These are phyloP conservation scores for Eupeodes luniger DNA, from an alignment of 2,888 invertebrate species.

Conservation along the genomic window DNA sequence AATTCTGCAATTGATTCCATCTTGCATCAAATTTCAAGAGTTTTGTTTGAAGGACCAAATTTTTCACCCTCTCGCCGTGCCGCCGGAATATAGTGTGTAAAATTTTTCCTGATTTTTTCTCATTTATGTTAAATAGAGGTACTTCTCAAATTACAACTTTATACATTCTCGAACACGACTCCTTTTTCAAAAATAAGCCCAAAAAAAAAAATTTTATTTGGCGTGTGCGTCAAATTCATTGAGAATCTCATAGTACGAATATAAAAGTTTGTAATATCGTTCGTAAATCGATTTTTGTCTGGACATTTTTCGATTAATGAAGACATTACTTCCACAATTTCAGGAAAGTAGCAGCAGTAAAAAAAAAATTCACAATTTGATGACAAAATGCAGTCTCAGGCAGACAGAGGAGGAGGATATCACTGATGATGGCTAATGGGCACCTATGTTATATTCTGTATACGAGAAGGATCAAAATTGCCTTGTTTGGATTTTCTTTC, in stretches of 20 bases:
- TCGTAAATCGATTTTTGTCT: slow-evolving; percentile 73
- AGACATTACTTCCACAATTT: slow-evolving; percentile 63
- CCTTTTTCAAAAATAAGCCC: neutral
- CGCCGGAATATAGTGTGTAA: neutral
- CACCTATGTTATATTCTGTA: neutral
- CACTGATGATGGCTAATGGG: slow-evolving; percentile 5
- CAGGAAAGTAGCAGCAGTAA: slow-evolving; percentile 4
- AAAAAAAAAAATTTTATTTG: neutral
- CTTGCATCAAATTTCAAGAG: slow-evolving; percentile 65
- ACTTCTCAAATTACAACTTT: slow-evolving; percentile 62
- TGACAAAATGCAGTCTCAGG: slow-evolving; percentile 66
- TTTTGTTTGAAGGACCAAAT: slow-evolving; percentile 1
- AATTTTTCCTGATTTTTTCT: slow-evolving; percentile 20
- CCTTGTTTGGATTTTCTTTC: neutral
- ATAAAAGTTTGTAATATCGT: neutral
- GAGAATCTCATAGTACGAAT: slow-evolving; percentile 50
- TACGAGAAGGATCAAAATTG: slow-evolving; percentile 42
- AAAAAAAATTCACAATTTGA: slow-evolving; percentile 27
- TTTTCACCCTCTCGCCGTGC: slow-evolving; percentile 8
- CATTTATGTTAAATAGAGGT: slow-evolving; percentile 8
- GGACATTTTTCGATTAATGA: slow-evolving; percentile 62
- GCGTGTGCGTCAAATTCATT: slow-evolving; percentile 53
- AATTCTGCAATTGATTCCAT: slow-evolving; percentile 65
- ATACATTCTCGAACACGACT: slow-evolving; percentile 25
- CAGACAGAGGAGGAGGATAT: slow-evolving; percentile 23